Evolutionary conservation across 2,888 invertebrate species (phyloP).

Genomic region (Chymomyza caudatula): DNA sequence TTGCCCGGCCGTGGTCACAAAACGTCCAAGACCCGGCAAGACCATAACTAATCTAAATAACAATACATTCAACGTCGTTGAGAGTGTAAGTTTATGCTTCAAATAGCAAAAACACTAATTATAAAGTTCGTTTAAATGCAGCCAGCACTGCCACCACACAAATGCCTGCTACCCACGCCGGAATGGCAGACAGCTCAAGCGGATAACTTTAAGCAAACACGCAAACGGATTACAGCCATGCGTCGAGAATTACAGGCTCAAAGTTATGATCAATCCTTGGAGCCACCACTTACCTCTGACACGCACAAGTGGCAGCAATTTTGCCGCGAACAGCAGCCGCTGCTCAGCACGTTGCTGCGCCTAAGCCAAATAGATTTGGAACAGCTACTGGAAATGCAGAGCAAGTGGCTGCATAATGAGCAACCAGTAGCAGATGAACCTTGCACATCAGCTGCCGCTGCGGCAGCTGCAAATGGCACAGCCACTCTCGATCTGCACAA

Average conservation of each 20-base stretch:
- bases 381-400: conserved; percentile 67
- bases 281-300: conserved; percentile 62
- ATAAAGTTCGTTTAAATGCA: not conserved
- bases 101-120: not conserved
- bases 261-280: conserved; percentile 40
- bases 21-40: conserved; percentile 42
- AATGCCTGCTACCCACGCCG: conserved; percentile 67
- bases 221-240: conserved; percentile 47
- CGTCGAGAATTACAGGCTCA: conserved; percentile 47
- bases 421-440: not conserved
- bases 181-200: conserved; percentile 75
- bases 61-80: conserved; percentile 13
- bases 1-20: conserved; percentile 74
- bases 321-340: conserved; percentile 68
- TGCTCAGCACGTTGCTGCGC: conserved; percentile 69
- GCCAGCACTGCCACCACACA: conserved; percentile 43
- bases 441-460: conserved; percentile 10
- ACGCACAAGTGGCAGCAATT: conserved; percentile 66
- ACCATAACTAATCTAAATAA: conserved; percentile 17
- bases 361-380: conserved; percentile 74
- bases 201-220: conserved; percentile 62
- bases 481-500: conserved; percentile 51
- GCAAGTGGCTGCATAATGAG: conserved; percentile 64
- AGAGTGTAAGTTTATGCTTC: conserved; percentile 30
- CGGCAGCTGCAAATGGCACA: not conserved